These are phyloP conservation scores for Ischnura elegans DNA, from an alignment of 2,888 invertebrate species.

Conservation along the genomic window DNA sequence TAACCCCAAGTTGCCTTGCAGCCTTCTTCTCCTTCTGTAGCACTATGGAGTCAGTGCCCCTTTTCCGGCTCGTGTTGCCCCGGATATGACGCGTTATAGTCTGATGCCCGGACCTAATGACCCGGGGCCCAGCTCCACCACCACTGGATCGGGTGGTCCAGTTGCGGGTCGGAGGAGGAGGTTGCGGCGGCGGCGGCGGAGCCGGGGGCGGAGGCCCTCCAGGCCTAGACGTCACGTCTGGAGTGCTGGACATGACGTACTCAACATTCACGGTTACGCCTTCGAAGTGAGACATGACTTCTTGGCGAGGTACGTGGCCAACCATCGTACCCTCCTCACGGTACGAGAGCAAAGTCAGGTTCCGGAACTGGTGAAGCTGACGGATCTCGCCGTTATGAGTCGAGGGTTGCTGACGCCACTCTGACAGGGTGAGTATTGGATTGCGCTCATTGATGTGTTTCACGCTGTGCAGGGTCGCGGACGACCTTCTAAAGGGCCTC, in stretches of 20 bases:
- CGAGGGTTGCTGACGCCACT: conserved; percentile 52
- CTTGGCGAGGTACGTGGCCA: conserved; percentile 21
- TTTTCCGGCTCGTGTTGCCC: conserved; percentile 35
- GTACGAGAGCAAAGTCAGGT: conserved; percentile 70
- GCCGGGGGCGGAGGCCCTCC: not conserved
- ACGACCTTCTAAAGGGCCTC: not conserved
- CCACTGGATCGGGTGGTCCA: conserved; percentile 21
- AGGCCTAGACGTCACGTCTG: not conserved
- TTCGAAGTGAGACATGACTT: conserved; percentile 70
- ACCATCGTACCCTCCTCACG: conserved; percentile 44
- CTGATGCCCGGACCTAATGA: not conserved
- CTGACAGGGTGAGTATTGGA: conserved; percentile 34
- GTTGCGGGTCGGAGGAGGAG: not conserved
- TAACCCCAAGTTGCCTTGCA: conserved; percentile 81
- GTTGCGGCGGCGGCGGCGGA: conserved; percentile 3
- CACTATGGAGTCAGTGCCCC: conserved; percentile 68
- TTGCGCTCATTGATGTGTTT: not conserved
- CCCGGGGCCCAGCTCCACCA: not conserved
- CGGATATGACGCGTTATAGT: not conserved
- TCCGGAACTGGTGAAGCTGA: conserved; percentile 70
- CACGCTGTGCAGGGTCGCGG: not conserved
- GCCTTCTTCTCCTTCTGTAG: conserved; percentile 78
- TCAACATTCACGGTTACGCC: conserved; percentile 73
- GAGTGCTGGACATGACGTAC: conserved; percentile 72
- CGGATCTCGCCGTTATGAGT: conserved; percentile 59